Evolutionary conservation across 2,888 invertebrate genomes (phyloP).

Genomic region (Caenorhabditis wallacei): DNA sequence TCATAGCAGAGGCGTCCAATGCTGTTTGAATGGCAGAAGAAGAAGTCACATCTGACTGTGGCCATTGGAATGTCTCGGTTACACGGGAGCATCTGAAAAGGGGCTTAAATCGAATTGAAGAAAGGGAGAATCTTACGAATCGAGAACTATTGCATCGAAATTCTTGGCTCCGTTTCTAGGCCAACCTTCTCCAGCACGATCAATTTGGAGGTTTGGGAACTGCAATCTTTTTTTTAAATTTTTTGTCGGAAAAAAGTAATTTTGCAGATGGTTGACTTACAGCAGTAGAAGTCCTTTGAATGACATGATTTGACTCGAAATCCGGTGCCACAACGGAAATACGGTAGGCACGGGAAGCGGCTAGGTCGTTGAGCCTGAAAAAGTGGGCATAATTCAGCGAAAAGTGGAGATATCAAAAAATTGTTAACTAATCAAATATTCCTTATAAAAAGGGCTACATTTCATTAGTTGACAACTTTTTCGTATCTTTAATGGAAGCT

Average conservation of each 20-base stretch:
- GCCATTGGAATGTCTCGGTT: constrained; percentile 40
- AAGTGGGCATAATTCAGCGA: too few species aligned
- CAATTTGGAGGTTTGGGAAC: constrained; percentile 66
- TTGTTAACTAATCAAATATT: too few species aligned
- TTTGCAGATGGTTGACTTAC: too few species aligned
- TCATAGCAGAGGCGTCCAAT: not conserved
- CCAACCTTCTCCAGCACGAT: constrained; percentile 57
- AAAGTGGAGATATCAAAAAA: too few species aligned
- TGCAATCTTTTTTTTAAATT: constrained; percentile 22
- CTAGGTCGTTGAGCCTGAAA: constrained; percentile 52
- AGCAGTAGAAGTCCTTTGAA: constrained; percentile 44
- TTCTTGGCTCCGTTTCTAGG: constrained; percentile 37
- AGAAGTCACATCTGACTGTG: constrained; percentile 33
- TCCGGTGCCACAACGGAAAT: constrained; percentile 64
- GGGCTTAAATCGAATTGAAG: not conserved
- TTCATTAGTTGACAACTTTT: too few species aligned
- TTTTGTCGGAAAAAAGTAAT: not conserved
- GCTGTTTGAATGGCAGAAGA: constrained; percentile 17
- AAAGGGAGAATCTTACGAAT: constrained; percentile 55
- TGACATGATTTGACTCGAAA: constrained; percentile 64
- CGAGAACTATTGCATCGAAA: constrained; percentile 62
- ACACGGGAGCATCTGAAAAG: constrained; percentile 44
- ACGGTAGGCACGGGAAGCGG: constrained; percentile 6
- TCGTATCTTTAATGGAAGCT: too few species aligned
- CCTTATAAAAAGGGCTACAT: too few species aligned